Evolutionary conservation across 1,140 invertebrate species (phyloP).

Genomic region (Pogonus chalceus): DNA sequence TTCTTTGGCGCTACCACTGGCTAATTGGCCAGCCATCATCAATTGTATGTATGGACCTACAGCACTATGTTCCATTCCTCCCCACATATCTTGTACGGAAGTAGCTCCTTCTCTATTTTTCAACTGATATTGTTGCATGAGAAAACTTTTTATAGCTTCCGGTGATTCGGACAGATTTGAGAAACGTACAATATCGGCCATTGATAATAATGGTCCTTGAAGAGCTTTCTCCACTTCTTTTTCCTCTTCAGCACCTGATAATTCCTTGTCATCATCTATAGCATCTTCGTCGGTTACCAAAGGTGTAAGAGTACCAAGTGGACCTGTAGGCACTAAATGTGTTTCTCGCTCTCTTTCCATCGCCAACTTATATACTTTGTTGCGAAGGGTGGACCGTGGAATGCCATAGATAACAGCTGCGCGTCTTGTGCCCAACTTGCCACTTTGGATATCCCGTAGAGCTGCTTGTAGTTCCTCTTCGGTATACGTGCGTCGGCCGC

Average conservation of each 20-base stretch:
- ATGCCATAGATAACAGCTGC: conserved; percentile 92
- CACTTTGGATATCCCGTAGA: conserved; percentile 83
- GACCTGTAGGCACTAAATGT: conserved; percentile 40
- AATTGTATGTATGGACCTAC: conserved; percentile 48
- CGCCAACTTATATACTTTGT: conserved; percentile 86
- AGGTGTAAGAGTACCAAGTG: conserved; percentile 29
- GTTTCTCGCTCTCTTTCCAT: conserved; percentile 55
- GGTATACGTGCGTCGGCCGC: conserved; percentile 67
- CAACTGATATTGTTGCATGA: conserved; percentile 42
- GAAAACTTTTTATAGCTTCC: conserved; percentile 46
- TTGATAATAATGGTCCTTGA: conserved; percentile 44
- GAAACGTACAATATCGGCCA: conserved; percentile 50
- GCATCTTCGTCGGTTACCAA: conserved; percentile 33
- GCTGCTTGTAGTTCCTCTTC: conserved; percentile 85
- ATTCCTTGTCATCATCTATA: conserved; percentile 46
- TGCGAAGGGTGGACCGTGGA: conserved; percentile 85
- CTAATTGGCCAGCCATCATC: conserved; percentile 31
- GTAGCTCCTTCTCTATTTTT: conserved; percentile 33
- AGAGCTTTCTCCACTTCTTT: conserved; percentile 51
- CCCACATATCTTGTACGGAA: conserved; percentile 33
- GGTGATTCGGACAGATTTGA: conserved; percentile 40
- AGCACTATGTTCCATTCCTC: conserved; percentile 43
- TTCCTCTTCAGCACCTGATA: conserved; percentile 54
- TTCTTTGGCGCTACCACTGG: neutral
- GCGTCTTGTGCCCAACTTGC: conserved; percentile 80